These are phyloP conservation scores for Stichodactyla helianthus DNA, from an alignment of 64 coral and sea anemone genomes.

Conservation along the genomic window DNA sequence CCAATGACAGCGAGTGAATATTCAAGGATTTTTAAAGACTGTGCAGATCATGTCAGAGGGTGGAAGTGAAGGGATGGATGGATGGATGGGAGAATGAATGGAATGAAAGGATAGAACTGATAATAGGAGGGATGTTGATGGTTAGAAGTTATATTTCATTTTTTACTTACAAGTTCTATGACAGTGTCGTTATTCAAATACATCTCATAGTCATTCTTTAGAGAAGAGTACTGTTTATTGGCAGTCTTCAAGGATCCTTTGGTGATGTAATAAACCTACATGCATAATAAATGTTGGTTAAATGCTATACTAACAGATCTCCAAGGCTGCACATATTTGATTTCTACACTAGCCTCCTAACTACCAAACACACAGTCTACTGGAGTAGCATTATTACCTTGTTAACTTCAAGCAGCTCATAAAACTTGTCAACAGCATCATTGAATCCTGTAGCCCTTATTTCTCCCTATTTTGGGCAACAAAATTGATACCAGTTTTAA, in stretches of 20 bases:
- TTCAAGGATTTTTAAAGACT: no score
- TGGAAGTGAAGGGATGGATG: not conserved
- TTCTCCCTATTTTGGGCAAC: conserved; percentile 60
- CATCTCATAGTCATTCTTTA: conserved; percentile 98
- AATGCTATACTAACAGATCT: no score
- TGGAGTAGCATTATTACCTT: conserved; percentile 46
- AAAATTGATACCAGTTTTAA: not conserved
- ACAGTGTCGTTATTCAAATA: conserved; percentile 80
- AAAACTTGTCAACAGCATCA: conserved; percentile 93
- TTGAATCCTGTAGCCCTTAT: conserved; percentile 95
- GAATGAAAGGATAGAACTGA: not conserved
- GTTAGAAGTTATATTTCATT: not conserved
- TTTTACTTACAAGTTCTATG: conserved; percentile 62
- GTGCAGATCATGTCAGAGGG: not conserved
- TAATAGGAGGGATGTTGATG: not conserved
- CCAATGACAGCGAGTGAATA: no score
- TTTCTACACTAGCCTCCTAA: no score
- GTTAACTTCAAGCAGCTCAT: conserved; percentile 74
- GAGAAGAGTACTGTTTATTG: conserved; percentile 81
- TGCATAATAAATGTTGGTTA: not conserved
- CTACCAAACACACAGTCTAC: no score
- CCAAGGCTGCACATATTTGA: no score
- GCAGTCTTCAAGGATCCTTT: conserved; percentile 88
- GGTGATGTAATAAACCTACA: conserved; percentile 81
- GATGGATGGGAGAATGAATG: not conserved